Evolutionary conservation across 2,113 vertebrate species (phyloP), one percentile per base, ranked within the genome.

Genomic region (Numenius arquata): DNA sequence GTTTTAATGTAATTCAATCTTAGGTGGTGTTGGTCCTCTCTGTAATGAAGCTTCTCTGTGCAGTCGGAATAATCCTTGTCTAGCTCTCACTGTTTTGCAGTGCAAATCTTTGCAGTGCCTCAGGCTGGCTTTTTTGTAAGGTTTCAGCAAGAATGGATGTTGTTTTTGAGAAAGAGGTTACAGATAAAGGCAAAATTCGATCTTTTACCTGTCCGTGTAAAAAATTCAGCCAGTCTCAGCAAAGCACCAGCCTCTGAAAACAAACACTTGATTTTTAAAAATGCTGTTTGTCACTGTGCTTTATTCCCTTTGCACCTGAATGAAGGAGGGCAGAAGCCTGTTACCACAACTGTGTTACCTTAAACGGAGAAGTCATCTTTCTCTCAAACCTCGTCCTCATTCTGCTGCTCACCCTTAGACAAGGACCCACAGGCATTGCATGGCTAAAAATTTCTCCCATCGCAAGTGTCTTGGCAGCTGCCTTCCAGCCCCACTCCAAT

Each of bases 81-180:
- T 88, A 30, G 41, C 58, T 94, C 32, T 88, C 7, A 3, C 63
- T 90, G 67, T 45, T 91, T 29, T 77, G 68, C 72, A 63, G 62
- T 66, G 48, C 52, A 66, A 23, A 68, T 91, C 70, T 74, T 63
- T 88, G 74, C 81, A 56, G 36, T 86, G 85, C 95, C 88, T 93
- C 63, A 22, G 93, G 92, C 92, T 88, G 61, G 32, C 38, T 74
- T 74, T 88, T 85, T 74, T 67, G 41, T 91, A 73, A 70, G 50
- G n/a, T 85, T 96, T 77, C 26, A 43, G 40, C 18, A 62, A 48
- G 76, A 95, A 36, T 1, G 14, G 55, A n/a, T 90, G 67, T 66
- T 93, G 48, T 14, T 94, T 95, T 90, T 93, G 79, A 86, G 82
- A 68, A 70, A 38, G 43, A 77, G 62, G 62, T 90, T 88, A 27